Base-by-base conservation (phyloP, 2,888 invertebrate species). In the Meghimatium bilineatum region DNA sequence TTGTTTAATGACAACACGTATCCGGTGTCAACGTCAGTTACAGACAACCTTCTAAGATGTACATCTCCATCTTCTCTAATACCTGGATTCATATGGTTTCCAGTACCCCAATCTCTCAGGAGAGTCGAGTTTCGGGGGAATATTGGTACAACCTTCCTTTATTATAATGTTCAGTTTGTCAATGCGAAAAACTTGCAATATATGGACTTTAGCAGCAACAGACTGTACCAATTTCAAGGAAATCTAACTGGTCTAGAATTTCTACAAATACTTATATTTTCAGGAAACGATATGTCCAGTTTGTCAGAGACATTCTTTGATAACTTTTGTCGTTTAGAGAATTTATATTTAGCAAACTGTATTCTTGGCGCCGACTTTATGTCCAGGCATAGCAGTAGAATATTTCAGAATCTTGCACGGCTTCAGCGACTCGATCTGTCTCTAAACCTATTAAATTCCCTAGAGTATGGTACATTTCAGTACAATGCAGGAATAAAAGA, bases 271-370 rank as follows among this genome's bases (percentile, higher is more conserved):
- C 6, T 72, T 5, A 44, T 44, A 29, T 23, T 81, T 10, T 74
- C 74, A 1, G 20, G 38, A 34, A 81, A 74, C 49, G n/a, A 56
- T 29, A 14, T 81, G 29, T 36, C 56, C 29, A 56, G 10, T 56
- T 26, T 74, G 20, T n/a, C 72, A 23, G 60, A 56, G n/a, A n/a
- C 14, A 17, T 81, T 56, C 34, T 81, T 81, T 74, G 81, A 74
- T 36, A 23, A 44, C 26, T 60, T 81, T 8, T 56, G 56, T 32
- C 29, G 29, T 6, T n/a, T 81, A 0, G 74, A 74, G 44, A 29
- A 72, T n/a, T 38, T 81, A 12, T 3, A 12, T 34, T 44, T 81
- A 29, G 60, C 72, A 38, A 23, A 72, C n/a, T 72, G 36, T 72
- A 2, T 0, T 26, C 63, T 81, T 14, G 44, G 38, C 10, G 12